Evolutionary conservation across 2,797 vertebrate species (phyloP).

Genomic region (Fringilla coelebs): DNA sequence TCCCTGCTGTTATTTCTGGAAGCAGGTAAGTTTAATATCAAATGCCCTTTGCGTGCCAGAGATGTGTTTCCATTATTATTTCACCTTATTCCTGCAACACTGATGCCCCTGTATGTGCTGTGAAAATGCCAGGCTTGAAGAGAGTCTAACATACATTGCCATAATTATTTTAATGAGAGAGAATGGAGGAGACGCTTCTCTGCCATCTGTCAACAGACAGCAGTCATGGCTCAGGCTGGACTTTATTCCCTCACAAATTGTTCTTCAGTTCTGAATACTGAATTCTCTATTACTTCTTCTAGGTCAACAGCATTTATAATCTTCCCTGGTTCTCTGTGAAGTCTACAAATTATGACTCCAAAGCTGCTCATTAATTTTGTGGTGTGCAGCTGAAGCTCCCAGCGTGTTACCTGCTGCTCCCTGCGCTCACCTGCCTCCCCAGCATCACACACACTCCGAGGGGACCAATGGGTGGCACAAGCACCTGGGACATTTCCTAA

Average conservation of each 20-base stretch:
- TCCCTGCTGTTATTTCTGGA: constrained; percentile 63
- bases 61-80: constrained; percentile 36
- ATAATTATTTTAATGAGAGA: constrained; percentile 65
- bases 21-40: constrained; percentile 37
- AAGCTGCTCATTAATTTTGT: constrained; percentile 15
- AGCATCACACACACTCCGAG: fast-evolving
- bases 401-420: neutral
- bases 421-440: neutral
- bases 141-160: constrained; percentile 52
- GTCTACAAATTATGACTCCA: constrained; percentile 12
- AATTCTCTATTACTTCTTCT: constrained; percentile 37
- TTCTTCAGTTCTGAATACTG: constrained; percentile 37
- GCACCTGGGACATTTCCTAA: neutral
- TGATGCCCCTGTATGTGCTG: neutral
- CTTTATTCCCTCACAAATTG: constrained; percentile 42
- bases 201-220: constrained; percentile 55
- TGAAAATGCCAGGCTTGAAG: constrained; percentile 32
- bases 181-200: constrained; percentile 32
- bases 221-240: neutral
- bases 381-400: neutral
- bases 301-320: constrained; percentile 46
- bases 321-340: constrained; percentile 5
- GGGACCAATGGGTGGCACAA: neutral
- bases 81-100: neutral
- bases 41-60: constrained; percentile 37